Percentiles rank a stretch among this genome's conserved stretches.
Conservation (phyloP, 2,113 vertebrate species). For the Chlamydotis undulata region DNA sequence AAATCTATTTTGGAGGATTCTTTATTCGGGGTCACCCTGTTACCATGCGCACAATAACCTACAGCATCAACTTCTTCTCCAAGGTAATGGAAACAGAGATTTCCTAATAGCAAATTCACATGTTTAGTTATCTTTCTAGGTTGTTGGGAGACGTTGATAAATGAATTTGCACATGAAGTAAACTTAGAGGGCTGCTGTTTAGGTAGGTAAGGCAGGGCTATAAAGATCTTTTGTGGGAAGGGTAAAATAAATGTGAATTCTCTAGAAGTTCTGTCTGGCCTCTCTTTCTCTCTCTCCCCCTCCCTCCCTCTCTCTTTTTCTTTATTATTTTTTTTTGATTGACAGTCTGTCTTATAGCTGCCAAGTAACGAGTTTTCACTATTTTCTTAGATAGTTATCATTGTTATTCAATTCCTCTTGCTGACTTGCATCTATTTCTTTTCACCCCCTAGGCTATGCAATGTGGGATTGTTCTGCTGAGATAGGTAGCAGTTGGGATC, state of each 20-base stretch:
- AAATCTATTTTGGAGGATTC: conserved; percentile 97
- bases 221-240: conserved; percentile 33
- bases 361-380: conserved; percentile 11
- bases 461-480: conserved; percentile 25
- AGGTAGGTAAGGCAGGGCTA: conserved; percentile 7
- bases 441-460: conserved; percentile 22
- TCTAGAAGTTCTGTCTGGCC: conserved; percentile 19
- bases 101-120: not conserved
- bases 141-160: not conserved
- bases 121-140: not conserved
- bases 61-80: conserved; percentile 99
- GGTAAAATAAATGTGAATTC: not conserved
- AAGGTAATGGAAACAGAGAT: conserved; percentile 77
- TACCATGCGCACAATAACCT: conserved; percentile 98
- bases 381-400: conserved; percentile 3
- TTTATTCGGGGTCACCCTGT: conserved; percentile 96
- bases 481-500: not conserved
- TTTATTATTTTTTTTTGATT: conserved; percentile 2
- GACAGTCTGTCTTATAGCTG: conserved; percentile 32
- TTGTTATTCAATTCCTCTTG: conserved; percentile 70
- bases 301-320: not conserved
- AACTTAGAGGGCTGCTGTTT: not conserved
- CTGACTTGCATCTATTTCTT: conserved; percentile 51
- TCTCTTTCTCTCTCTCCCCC: not conserved
- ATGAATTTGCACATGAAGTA: not conserved